Base-by-base conservation (phyloP, 2,113 vertebrate genomes). In the Sinocyclocheilus maitianheensis region DNA sequence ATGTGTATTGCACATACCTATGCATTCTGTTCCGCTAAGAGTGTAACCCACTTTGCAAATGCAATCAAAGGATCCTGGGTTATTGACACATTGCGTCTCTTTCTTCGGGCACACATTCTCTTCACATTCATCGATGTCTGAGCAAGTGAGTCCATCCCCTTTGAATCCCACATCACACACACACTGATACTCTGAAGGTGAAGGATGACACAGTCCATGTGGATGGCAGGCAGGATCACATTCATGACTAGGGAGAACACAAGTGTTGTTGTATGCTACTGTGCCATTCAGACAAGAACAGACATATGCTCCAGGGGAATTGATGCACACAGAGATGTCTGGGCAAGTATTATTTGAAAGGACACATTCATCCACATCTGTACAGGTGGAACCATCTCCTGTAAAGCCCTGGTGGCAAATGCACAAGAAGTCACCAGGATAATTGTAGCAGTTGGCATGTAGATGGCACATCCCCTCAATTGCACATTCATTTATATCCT, bases 261-360 rank as follows among this genome's bases (percentile, higher is more conserved):
- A 96, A 24, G 88, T 92, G 75, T 90, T 89, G 48, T 94, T 95
- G 5, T 81, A 78, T 30, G 89, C 91, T 53, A 96, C 71, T 1
- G 94, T 95, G 16, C 95, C 95, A 83, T 96, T 96, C 75, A 95
- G 84, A 89, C 96, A 96, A 2, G 96, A 96, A 85, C 96, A 96
- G 55, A 96, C 93, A 63, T 94, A 88, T 22, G 93, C 88, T 12
- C 96, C 95, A 1, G 94, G 91, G 1, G 95, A 96, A 91, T 96
- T 96, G 72, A 96, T 79, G 62, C 96, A 96, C 22, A 85, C 80
- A 16, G 95, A 93, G 53, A 90, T 90, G 22, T 72, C 3, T 2
- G 94, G 93, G 82, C 95, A 96, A 37, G 86, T 89, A 13, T 24
- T 67, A n/a, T 94, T 90, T 6, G 91, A 90, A 26, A 91, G 14